phyloP scores from a whole-genome alignment of 2,113 vertebrate species.

The Antechinus flavipes region DNA sequence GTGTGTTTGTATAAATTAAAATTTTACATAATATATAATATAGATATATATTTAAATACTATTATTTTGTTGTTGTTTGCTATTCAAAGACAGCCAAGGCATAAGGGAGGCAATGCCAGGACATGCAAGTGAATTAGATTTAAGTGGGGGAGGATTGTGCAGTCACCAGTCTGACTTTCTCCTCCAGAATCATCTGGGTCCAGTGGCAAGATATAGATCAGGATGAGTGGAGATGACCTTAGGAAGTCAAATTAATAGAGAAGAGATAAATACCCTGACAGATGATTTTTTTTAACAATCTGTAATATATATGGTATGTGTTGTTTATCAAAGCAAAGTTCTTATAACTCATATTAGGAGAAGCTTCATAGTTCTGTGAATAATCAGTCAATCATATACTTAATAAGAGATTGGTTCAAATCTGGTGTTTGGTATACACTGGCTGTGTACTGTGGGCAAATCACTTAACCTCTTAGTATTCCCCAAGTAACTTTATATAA shows the following conservation, averaged over 20 bases:
- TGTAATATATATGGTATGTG: not conserved
- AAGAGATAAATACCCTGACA: not conserved
- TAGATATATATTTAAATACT: not conserved
- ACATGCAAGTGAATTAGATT: no score
- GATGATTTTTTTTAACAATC: not conserved
- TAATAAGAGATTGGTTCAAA: not conserved
- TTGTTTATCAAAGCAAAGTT: conserved; percentile 17
- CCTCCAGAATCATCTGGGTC: no score
- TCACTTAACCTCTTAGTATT: not conserved
- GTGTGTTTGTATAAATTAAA: not conserved
- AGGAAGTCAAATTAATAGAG: conserved; percentile 40
- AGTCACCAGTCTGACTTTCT: no score
- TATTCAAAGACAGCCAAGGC: no score
- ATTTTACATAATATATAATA: not conserved
- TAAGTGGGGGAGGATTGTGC: no score
- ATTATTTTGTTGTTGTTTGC: no score
- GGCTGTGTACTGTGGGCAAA: not conserved
- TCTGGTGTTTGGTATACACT: not conserved
- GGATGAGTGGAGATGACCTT: not conserved
- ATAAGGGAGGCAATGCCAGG: no score
- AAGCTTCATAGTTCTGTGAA: not conserved
- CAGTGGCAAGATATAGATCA: no score
- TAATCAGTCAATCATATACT: not conserved
- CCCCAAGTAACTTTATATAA: no score
- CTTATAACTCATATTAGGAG: not conserved